Evolutionary conservation across 1,140 invertebrate genomes (phyloP), one percentile per base, ranked within the genome.

Genomic region (fruit fly (Drosophila melanogaster)): DNA sequence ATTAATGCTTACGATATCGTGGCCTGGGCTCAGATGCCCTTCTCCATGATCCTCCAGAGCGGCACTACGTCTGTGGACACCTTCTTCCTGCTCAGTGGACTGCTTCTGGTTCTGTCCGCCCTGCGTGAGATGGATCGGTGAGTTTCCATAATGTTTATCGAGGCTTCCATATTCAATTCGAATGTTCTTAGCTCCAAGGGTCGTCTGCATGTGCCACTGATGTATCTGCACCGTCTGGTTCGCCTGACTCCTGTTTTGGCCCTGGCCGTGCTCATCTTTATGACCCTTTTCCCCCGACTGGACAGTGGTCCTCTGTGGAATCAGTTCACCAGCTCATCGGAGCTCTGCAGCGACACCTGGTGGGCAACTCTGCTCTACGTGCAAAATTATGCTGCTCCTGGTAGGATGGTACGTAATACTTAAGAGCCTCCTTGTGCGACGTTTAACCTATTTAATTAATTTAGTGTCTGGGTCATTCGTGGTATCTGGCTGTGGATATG

Each of bases 401-500:
- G 90, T 0, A 55, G 80, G 30, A 91, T 92, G 83, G 90, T 91
- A 47, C 58, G 73, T 67, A 11, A 1, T 1, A 11, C 0, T 1
- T 0, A 15, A 15, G 1, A 15, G 6, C 4, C 44, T 19, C 3
- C 15, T 2, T 41, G 7, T 41, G 17, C 10, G 5, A 12, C 10
- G 11, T 0, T 35, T 44, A 12, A 46, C 24, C 2, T n/a, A 1
- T 6, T 3, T 17, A n/a, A 0, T 22, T 17, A 1, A 15, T 12
- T 93, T 93, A 97, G 96, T 98, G 97, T 81, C 95, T 98, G 95
- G 96, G 96, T 43, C 96, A 97, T 93, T 95, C 96, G 0, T 98
- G 97, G 97, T 98, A 98, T 79, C 92, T 98, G 54, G 95, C 97
- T 1, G 96, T 96, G 51, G 97, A 98, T 85, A 97, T 96, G 74